Evolutionary conservation across 2,113 vertebrate genomes (phyloP).

Genomic region (Siphamia tubifer): DNA sequence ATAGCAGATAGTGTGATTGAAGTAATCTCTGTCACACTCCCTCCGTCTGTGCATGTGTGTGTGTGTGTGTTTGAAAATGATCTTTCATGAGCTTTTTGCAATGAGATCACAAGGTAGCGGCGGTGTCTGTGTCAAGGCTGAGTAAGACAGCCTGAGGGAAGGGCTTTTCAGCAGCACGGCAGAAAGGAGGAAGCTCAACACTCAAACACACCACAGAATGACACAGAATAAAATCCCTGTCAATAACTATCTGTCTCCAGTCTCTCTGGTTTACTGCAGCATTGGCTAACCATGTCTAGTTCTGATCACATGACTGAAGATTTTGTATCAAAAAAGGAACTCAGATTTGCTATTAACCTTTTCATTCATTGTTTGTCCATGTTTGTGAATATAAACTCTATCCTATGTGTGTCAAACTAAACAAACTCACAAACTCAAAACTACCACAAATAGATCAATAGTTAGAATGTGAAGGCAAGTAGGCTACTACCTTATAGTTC

Average conservation of each 20-base stretch:
- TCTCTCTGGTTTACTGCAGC: not conserved
- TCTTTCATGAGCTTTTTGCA: constrained; percentile 61
- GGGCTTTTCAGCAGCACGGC: constrained; percentile 41
- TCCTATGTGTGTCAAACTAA: no score
- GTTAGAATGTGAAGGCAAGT: no score
- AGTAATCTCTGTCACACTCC: constrained; percentile 49
- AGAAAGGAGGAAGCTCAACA: constrained; percentile 39
- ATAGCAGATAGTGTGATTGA: constrained; percentile 54
- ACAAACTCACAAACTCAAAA: no score
- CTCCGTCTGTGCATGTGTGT: constrained; percentile 3
- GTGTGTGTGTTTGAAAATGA: constrained; percentile 15
- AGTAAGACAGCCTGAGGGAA: constrained; percentile 49
- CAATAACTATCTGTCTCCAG: constrained; percentile 26
- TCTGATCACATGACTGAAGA: constrained; percentile 20
- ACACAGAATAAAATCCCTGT: constrained; percentile 26
- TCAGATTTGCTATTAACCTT: not conserved
- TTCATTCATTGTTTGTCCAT: not conserved
- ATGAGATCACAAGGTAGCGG: constrained; percentile 58
- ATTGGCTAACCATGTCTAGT: constrained; percentile 18
- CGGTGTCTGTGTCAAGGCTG: constrained; percentile 41
- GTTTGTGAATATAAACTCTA: no score
- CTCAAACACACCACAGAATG: constrained; percentile 32
- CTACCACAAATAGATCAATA: no score
- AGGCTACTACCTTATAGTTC: no score
- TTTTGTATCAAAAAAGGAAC: constrained; percentile 15